Conservation (phyloP, 2,113 vertebrate genomes). For the Rhinoderma darwinii region DNA sequence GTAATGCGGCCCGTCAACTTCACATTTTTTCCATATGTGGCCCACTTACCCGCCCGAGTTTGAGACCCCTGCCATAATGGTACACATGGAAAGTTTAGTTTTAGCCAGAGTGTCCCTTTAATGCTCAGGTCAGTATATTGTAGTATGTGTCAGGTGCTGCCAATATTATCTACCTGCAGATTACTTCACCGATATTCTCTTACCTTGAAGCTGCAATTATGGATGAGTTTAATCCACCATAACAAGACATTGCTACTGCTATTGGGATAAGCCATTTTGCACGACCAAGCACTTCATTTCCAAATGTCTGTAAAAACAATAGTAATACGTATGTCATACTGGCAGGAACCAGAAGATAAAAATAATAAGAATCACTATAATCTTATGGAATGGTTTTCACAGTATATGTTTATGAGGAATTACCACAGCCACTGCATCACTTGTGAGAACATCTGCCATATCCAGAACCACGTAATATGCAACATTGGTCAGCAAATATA, state of each 20-base stretch:
- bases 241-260: constrained; percentile 83
- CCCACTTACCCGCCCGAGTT: too few relatives aligned
- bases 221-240: constrained; percentile 83
- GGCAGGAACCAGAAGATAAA: background rate
- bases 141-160: background rate
- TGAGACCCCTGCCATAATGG: too few relatives aligned
- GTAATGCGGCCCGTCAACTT: too few relatives aligned
- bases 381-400: background rate
- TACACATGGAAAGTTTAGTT: too few relatives aligned
- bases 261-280: constrained; percentile 81
- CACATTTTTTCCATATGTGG: too few relatives aligned
- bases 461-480: constrained; percentile 83
- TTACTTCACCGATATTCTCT: background rate
- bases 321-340: constrained; percentile 7
- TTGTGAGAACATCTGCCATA: constrained; percentile 79
- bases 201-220: constrained; percentile 82
- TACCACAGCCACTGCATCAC: constrained; percentile 84
- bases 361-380: background rate
- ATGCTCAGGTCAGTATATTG: too few relatives aligned
- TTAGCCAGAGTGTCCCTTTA: too few relatives aligned
- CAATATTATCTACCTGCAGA: background rate
- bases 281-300: constrained; percentile 74
- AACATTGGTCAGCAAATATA: constrained; percentile 85
- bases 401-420: constrained; percentile 56
- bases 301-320: constrained; percentile 74